Evolutionary conservation across 2,113 vertebrate species (phyloP), one percentile per base, ranked within the genome.

Genomic region (human (Homo sapiens)): DNA sequence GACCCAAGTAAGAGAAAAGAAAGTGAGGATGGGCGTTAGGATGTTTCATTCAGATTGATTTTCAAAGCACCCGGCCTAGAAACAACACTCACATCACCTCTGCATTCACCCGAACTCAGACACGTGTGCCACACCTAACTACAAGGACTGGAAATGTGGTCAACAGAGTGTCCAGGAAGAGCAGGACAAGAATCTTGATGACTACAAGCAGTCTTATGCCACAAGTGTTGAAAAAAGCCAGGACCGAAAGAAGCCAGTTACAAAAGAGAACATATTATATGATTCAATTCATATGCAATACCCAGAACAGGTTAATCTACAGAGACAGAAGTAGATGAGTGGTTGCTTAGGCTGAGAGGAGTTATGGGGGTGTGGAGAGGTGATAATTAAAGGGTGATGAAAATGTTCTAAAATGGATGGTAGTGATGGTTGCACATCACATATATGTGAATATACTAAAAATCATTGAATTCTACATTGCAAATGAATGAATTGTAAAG

Each of bases 381-480:
- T n/a, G 22, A 66, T 27, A 52, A 59, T n/a, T 17, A 11, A 35
- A 88, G 16, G 10, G 14, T 83, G 55, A 25, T 32, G 4, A 32
- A 9, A 87, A 55, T 48, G 23, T n/a, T 61, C 50, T 27, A n/a
- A 68, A 88, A 43, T 27, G 66, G 76, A 64, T 12, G 2, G 17
- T 86, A 30, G 22, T 79, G 22, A 52, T 79, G 72, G 40, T 6
- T 45, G 13, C 3, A 61, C 4, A 3, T 43, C 68, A 93, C 25
- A 23, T 27, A 50, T 32, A 66, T 66, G 73, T 80, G 45, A 81
- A 80, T 73, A 45, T 45, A 90, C 61, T 50, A 55, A 95, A 93
- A 48, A 89, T 18, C 3, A 7, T 18, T 50, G 73, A 35, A 61
- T 25, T 78, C 25, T 72, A 22, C 6, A 40, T 55, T 35, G 27